phyloP scores from a whole-genome alignment of 2,888 invertebrate genomes.

The Caenorhabditis drosophilae region DNA sequence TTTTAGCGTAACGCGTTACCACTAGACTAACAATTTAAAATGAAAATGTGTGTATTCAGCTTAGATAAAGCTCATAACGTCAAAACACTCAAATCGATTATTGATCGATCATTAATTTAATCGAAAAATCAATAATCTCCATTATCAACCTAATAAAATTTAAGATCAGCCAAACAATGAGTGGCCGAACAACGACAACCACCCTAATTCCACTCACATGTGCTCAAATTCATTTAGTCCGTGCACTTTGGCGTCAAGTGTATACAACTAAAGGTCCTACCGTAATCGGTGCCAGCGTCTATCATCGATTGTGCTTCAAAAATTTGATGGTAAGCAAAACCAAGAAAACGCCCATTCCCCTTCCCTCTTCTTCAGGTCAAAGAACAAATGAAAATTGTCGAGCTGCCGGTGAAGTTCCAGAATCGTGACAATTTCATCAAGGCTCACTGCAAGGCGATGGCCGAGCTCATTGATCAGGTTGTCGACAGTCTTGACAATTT shows the following conservation, averaged over 20 bases:
- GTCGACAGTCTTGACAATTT: slow-evolving; percentile 66
- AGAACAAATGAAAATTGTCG: slow-evolving; percentile 61
- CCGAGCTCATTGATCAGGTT: slow-evolving; percentile 64
- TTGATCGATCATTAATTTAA: no score
- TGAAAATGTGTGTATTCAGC: no score
- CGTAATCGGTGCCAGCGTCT: slow-evolving; percentile 65
- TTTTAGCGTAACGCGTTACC: no score
- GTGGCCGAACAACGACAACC: slow-evolving; percentile 56
- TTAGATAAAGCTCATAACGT: no score
- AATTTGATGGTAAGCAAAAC: slow-evolving; percentile 43
- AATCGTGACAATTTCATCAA: slow-evolving; percentile 66
- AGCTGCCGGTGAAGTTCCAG: slow-evolving; percentile 57
- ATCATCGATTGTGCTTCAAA: slow-evolving; percentile 68
- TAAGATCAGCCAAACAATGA: slow-evolving; percentile 50
- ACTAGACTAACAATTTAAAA: no score
- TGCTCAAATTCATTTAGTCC: slow-evolving; percentile 67
- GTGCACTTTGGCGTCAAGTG: slow-evolving; percentile 53
- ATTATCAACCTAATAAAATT: no score
- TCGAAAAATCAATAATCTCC: no score
- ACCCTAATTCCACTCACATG: slow-evolving; percentile 65
- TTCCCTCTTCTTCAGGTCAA: slow-evolving; percentile 43
- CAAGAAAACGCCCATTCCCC: neutral
- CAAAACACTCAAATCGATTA: no score
- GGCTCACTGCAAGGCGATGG: slow-evolving; percentile 64
- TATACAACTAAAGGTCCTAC: slow-evolving; percentile 64